Evolutionary conservation across 2,888 invertebrate genomes (phyloP).

Genomic region (Cremastobaeus sp.): DNA sequence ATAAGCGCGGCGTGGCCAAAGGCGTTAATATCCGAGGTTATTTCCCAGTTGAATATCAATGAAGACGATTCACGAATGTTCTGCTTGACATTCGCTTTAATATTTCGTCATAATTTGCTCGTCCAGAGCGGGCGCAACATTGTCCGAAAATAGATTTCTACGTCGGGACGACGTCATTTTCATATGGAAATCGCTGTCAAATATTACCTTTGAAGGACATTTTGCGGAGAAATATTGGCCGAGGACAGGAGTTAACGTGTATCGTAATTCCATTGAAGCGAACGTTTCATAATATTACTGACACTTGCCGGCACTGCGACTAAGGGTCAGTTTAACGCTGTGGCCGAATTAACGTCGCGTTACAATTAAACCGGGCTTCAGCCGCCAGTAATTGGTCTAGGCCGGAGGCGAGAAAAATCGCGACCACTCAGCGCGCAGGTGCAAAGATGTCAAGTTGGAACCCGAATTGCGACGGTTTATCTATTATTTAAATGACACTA

Average conservation of each 20-base stretch:
- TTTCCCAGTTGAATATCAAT: constrained; percentile 53
- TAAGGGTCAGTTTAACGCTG: constrained; percentile 9
- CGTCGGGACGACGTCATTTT: constrained; percentile 21
- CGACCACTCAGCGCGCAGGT: no score
- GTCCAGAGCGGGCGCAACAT: constrained; percentile 13
- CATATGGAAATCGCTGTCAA: constrained; percentile 36
- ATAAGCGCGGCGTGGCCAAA: constrained; percentile 48
- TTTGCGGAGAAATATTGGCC: constrained; percentile 19
- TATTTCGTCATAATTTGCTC: constrained; percentile 54
- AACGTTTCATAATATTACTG: constrained; percentile 7
- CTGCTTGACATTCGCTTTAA: constrained; percentile 51
- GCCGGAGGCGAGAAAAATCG: no score
- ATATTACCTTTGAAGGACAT: constrained; percentile 29
- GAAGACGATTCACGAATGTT: constrained; percentile 36
- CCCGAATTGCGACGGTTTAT: background rate
- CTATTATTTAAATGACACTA: constrained; percentile 15
- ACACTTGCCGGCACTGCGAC: background rate
- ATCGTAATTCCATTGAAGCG: constrained; percentile 4
- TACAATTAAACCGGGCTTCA: constrained; percentile 12
- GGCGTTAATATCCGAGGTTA: constrained; percentile 17
- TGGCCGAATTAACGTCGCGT: constrained; percentile 11
- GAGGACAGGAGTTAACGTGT: constrained; percentile 5
- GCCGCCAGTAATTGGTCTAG: no score
- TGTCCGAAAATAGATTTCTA: constrained; percentile 41
- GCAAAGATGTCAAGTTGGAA: no score